Conservation (phyloP, 2,797 vertebrate genomes). For the Lutjanus argentimaculatus region DNA sequence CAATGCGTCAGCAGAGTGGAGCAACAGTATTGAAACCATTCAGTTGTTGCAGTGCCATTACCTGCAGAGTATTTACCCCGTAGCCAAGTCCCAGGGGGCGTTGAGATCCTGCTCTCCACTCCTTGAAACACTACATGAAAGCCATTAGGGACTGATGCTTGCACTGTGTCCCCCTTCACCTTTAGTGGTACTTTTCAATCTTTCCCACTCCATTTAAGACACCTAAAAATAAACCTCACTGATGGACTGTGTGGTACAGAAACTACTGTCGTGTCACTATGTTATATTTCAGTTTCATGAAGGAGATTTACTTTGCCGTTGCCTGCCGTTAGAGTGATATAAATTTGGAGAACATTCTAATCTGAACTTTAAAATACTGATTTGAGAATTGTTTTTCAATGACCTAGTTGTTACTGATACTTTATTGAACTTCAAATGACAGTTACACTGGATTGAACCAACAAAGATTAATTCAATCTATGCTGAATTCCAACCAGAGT, state of each 20-base stretch:
- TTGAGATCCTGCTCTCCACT: constrained; percentile 38
- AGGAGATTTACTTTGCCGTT: neutral
- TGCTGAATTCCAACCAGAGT: too few relatives aligned
- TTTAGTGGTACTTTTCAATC: constrained; percentile 51
- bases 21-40: constrained; percentile 39
- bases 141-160: constrained; percentile 70
- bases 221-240: constrained; percentile 68
- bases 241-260: constrained; percentile 37
- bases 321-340: neutral
- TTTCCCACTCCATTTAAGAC: constrained; percentile 55
- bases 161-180: constrained; percentile 54
- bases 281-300: constrained; percentile 23
- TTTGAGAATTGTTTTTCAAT: neutral
- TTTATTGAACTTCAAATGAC: neutral
- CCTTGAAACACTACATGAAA: constrained; percentile 70
- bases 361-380: neutral
- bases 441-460: too few relatives aligned
- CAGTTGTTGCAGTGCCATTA: constrained; percentile 63
- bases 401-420: neutral
- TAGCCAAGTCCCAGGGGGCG: constrained; percentile 30
- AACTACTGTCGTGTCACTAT: neutral
- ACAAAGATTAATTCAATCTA: too few relatives aligned
- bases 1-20: constrained; percentile 30
- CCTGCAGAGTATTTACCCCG: constrained; percentile 71
- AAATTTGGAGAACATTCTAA: neutral